Percentiles rank a stretch among this genome's conserved stretches.
phyloP scores from a whole-genome alignment of 2,113 vertebrate species.

The Amblyornis subalaris region DNA sequence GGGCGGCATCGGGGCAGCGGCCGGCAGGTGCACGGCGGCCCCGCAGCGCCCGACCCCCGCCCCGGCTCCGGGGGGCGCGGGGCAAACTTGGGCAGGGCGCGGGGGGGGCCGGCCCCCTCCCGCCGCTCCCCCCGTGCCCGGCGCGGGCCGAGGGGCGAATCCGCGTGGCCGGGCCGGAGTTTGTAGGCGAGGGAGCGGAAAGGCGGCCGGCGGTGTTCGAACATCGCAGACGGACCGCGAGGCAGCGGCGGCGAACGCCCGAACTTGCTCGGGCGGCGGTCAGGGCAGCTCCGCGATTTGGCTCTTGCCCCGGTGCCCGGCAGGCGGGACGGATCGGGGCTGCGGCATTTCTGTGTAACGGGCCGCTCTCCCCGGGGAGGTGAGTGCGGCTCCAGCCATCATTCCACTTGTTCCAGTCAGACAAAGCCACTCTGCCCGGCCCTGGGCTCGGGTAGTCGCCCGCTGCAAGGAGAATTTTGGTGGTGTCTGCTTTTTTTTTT shows the following conservation, averaged over 20 bases:
- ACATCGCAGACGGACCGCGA: background rate
- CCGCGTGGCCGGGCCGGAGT: background rate
- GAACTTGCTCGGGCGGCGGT: background rate
- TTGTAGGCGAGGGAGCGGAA: background rate
- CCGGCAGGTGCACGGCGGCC: conserved; percentile 60
- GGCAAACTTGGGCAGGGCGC: conserved; percentile 40
- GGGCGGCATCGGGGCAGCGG: background rate
- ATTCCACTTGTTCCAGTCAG: conserved; percentile 6
- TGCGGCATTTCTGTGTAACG: background rate
- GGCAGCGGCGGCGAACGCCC: background rate
- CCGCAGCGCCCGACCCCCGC: background rate
- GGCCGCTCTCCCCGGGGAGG: background rate
- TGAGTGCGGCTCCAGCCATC: background rate
- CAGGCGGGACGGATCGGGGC: background rate
- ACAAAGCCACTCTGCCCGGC: conserved; percentile 57
- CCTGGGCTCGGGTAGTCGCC: background rate
- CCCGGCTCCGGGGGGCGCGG: background rate
- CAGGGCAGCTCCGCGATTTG: background rate
- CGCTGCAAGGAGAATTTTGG: background rate
- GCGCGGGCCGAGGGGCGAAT: background rate
- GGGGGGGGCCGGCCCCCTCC: background rate
- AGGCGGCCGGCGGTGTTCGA: background rate
- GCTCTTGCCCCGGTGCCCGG: background rate
- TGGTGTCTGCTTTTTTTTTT: background rate
- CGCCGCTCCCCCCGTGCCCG: too few species aligned